Percentiles rank a stretch among this genome's conserved stretches.
These are phyloP conservation scores for Epizoanthus ramosus DNA, from an alignment of 92 coral and sea anemone species.

Conservation along the genomic window DNA sequence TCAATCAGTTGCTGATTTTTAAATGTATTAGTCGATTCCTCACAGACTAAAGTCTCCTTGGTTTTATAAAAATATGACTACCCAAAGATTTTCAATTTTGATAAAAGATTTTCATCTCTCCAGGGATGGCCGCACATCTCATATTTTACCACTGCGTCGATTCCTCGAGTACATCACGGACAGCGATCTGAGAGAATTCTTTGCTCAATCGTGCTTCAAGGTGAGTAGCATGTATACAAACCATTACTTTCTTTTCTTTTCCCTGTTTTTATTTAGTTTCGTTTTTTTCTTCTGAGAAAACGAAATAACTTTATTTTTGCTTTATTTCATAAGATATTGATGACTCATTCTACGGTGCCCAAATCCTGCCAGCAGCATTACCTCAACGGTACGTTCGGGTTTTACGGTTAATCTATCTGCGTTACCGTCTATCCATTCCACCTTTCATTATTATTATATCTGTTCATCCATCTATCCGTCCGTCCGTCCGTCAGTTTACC, in stretches of 20 bases:
- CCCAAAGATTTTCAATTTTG: background rate
- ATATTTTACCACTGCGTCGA: conserved; percentile 88
- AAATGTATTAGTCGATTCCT: no score
- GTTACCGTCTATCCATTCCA: no score
- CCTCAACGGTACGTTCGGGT: conserved; percentile 57
- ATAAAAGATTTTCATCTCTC: background rate
- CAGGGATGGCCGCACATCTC: conserved; percentile 89
- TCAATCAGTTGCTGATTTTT: no score
- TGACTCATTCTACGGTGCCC: conserved; percentile 81
- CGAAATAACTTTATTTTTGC: background rate
- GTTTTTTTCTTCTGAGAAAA: background rate
- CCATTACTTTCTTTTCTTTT: background rate
- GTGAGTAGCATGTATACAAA: conserved; percentile 40
- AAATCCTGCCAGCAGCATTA: conserved; percentile 78
- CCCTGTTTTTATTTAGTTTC: background rate
- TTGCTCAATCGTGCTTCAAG: conserved; percentile 94
- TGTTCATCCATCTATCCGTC: no score
- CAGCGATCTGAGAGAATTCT: conserved; percentile 87
- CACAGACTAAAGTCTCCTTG: background rate
- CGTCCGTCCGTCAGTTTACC: no score
- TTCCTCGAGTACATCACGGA: conserved; percentile 78
- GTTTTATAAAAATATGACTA: background rate
- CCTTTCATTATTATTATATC: background rate
- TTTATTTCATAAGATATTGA: conserved; percentile 61
- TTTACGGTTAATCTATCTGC: no score